Percentiles rank a stretch among this genome's conserved stretches.
These are phyloP conservation scores for Carterocephalus palaemon DNA, from an alignment of 2,888 invertebrate genomes.

Conservation along the genomic window DNA sequence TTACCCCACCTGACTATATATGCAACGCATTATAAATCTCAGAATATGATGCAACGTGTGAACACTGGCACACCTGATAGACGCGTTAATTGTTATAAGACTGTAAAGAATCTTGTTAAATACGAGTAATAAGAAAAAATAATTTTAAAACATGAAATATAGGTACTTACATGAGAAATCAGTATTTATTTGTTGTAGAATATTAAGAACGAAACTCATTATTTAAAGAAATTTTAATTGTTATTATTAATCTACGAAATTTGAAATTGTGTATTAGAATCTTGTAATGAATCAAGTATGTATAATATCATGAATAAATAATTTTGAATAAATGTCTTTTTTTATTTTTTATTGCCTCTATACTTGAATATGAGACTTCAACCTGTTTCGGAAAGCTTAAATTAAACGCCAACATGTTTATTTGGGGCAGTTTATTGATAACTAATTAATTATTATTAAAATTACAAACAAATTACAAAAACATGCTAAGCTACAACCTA, in stretches of 20 bases:
- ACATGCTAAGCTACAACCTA: too few relatives aligned
- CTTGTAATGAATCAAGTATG: constrained; percentile 18
- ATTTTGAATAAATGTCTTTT: neutral
- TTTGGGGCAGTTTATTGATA: neutral
- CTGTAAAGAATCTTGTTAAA: neutral
- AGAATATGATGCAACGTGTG: too few relatives aligned
- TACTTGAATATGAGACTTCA: too few relatives aligned
- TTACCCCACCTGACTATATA: too few relatives aligned
- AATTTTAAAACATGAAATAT: constrained; percentile 7
- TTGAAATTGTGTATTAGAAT: constrained; percentile 9
- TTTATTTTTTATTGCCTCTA: too few relatives aligned
- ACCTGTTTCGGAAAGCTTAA: too few relatives aligned
- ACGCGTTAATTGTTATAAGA: constrained; percentile 7
- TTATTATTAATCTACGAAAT: constrained; percentile 23
- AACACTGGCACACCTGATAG: too few relatives aligned
- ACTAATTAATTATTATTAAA: neutral
- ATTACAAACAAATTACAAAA: too few relatives aligned
- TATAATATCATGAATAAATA: constrained; percentile 4
- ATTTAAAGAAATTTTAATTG: constrained; percentile 8
- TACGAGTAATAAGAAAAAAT: neutral
- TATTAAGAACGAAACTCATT: constrained; percentile 11
- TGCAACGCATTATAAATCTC: too few relatives aligned
- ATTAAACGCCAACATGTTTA: neutral
- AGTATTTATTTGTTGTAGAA: constrained; percentile 30
- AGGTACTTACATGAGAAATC: constrained; percentile 25